These are phyloP conservation scores for Microchirus variegatus DNA, from an alignment of 2,797 vertebrate genomes.

Conservation along the genomic window DNA sequence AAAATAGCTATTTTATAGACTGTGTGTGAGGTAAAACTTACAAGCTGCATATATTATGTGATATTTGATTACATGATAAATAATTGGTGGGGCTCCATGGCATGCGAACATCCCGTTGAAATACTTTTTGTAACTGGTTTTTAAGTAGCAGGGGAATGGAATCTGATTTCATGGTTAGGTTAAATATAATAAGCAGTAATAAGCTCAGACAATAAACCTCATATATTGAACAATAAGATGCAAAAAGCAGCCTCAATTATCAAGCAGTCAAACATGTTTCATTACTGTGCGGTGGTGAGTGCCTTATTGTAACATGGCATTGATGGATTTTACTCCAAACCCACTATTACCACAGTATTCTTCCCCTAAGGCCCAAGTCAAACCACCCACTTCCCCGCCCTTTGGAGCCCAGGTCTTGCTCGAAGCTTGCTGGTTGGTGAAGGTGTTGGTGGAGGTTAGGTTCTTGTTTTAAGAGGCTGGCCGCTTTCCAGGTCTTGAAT, in stretches of 20 bases:
- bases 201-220: background rate
- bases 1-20: too few relatives aligned
- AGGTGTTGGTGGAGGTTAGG: slow-evolving; percentile 19
- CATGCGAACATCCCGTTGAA: too few relatives aligned
- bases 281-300: slow-evolving; percentile 17
- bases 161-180: too few relatives aligned
- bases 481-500: slow-evolving; percentile 57
- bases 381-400: slow-evolving; percentile 32
- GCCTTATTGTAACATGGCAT: slow-evolving; percentile 21
- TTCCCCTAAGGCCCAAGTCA: slow-evolving; percentile 47
- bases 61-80: too few relatives aligned
- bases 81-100: too few relatives aligned
- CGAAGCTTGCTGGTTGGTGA: slow-evolving; percentile 31
- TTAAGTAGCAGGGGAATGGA: too few relatives aligned
- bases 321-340: slow-evolving; percentile 39
- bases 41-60: too few relatives aligned
- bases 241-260: background rate
- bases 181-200: too few relatives aligned
- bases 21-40: too few relatives aligned
- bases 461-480: slow-evolving; percentile 45
- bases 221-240: slow-evolving; percentile 10
- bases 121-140: too few relatives aligned
- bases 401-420: slow-evolving; percentile 17
- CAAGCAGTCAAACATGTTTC: slow-evolving; percentile 11
- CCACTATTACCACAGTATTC: slow-evolving; percentile 32